Base-by-base conservation (phyloP, 1,140 invertebrate genomes). In the Tribolium castaneum region DNA sequence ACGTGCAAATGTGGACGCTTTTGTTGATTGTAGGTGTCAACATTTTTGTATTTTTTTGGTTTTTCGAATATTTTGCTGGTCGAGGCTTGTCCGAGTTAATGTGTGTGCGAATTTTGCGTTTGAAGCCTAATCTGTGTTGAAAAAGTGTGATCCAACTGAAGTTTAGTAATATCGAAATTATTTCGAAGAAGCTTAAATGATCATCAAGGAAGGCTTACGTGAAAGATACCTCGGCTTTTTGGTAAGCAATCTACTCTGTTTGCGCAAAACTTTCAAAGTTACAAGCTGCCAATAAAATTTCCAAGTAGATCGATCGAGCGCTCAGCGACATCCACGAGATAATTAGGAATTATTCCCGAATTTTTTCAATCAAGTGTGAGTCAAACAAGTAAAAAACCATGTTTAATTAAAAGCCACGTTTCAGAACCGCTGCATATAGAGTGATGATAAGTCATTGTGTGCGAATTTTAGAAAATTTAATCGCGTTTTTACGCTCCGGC, bases 201-300 rank as follows among this genome's bases (percentile, higher is more conserved):
- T 66, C 59, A 66, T 66, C 59, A 66, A 14, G 59, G 12, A 66
- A 35, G 30, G 59, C 59, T 66, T 66, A 66, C 2, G 25, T 30
- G 10, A 14, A n/a, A 66, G 59, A 66, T 66, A 66, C 59, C 59
- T 52, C 59, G 30, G 59, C 59, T 66, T 66, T 66, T 66, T 66
- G 59, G 30, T 66, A 66, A 66, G 59, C 59, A 66, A 66, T 66
- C 59, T 66, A 66, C 59, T 66, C 25, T 66, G 59, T 66, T 66
- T 66, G 59, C 59, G 59, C n/a, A 13, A 66, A 66, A 66, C 59
- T 66, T 66, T 66, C 25, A 66, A 66, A 66, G n/a, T 66, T 66
- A 66, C 25, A 66, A 35, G 59, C 25, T 66, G 59, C 59, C 59
- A 66, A 66, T 66, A 66, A 66, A 66, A 66, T 66, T 66, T 66